Percentiles rank a stretch among this genome's conserved stretches.
Evolutionary conservation across 2,113 vertebrate genomes (phyloP).

Genomic region (Gambusia affinis): DNA sequence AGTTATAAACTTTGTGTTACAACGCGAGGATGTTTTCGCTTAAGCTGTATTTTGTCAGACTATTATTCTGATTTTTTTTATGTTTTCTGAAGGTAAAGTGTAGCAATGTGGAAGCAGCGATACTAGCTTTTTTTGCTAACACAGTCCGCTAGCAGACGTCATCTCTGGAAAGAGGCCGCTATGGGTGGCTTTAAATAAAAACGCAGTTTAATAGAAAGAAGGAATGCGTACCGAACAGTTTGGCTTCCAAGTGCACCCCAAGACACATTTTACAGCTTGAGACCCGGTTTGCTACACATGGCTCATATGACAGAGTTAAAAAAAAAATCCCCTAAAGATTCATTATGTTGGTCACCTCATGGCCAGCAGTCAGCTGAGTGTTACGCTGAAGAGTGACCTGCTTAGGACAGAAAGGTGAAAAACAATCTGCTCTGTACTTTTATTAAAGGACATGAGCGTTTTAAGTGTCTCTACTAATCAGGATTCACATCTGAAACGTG

Average conservation of each 20-base stretch:
- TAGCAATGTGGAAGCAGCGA: not conserved
- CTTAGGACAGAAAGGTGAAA: not conserved
- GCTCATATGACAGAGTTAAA: not conserved
- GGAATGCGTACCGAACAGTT: conserved; percentile 31
- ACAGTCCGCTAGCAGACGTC: conserved; percentile 65
- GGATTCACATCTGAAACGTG: conserved; percentile 24
- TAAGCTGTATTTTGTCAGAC: not conserved
- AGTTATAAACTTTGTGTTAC: not conserved
- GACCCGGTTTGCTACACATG: too few relatives aligned
- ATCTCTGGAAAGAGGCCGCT: conserved; percentile 67
- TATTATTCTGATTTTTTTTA: not conserved
- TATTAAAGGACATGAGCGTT: not conserved
- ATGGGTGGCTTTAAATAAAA: conserved; percentile 55
- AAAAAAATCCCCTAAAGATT: not conserved
- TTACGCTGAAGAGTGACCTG: not conserved
- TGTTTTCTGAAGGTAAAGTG: too few relatives aligned
- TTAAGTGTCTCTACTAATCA: not conserved
- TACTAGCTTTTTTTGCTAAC: conserved; percentile 40
- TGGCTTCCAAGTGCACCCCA: not conserved
- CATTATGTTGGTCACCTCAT: conserved; percentile 21
- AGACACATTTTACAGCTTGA: not conserved
- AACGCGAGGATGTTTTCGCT: not conserved
- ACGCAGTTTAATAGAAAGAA: conserved; percentile 48
- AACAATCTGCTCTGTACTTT: not conserved
- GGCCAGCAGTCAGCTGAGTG: conserved; percentile 3